Evolutionary conservation across 2,113 vertebrate species (phyloP).

Genomic region (Salvelinus fontinalis): DNA sequence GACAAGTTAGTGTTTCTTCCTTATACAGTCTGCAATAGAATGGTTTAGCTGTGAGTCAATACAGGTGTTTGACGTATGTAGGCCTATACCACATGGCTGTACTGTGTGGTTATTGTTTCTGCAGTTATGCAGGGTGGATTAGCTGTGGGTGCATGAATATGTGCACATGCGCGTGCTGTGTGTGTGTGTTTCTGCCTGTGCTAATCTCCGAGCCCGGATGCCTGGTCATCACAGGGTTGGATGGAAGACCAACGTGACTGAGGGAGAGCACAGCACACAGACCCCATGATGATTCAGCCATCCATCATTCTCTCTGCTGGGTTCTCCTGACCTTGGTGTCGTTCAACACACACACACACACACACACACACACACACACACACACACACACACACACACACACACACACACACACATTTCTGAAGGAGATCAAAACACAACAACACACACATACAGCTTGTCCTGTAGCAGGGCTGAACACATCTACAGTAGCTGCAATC

Average conservation of each 20-base stretch:
- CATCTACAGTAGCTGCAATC: not conserved
- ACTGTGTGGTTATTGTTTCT: not conserved
- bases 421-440: not conserved
- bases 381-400: not conserved
- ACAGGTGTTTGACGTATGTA: not conserved
- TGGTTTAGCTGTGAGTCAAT: not conserved
- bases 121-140: not conserved
- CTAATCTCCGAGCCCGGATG: constrained; percentile 1
- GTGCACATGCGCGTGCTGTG: not conserved
- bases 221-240: not conserved
- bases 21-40: no score
- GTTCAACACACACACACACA: not conserved
- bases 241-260: not conserved
- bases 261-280: not conserved
- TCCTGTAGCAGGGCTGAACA: not conserved
- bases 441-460: not conserved
- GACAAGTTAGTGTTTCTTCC: not conserved
- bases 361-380: not conserved
- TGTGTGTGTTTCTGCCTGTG: not conserved
- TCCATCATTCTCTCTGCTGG: constrained; percentile 13
- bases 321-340: constrained; percentile 19
- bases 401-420: not conserved
- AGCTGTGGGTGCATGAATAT: not conserved
- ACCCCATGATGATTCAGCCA: constrained; percentile 11
- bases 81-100: not conserved